Conservation (phyloP, 2,113 vertebrate genomes). For the Zosterops hypoxanthus region DNA sequence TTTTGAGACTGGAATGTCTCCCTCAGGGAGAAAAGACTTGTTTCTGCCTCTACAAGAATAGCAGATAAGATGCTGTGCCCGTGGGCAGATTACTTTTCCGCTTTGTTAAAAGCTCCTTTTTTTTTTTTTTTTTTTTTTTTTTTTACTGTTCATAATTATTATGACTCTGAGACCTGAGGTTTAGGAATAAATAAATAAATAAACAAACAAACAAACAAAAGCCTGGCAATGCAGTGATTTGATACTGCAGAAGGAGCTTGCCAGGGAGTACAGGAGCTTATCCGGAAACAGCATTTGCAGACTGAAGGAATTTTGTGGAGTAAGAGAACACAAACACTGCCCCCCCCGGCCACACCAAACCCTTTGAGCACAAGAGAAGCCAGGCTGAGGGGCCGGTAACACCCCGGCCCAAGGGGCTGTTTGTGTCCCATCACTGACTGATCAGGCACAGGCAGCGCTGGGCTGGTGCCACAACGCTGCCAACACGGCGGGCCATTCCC, state of each 20-base stretch:
- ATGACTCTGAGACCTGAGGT: background rate
- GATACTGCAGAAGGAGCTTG: background rate
- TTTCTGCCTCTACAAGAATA: background rate
- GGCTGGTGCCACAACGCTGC: rapidly evolving
- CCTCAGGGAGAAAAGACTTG: background rate
- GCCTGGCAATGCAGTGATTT: background rate
- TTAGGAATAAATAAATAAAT: background rate
- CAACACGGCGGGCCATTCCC: too few relatives aligned
- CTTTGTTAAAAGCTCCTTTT: background rate
- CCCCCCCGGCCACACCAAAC: too few relatives aligned
- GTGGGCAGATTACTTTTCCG: background rate
- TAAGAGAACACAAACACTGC: background rate
- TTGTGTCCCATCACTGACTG: background rate
- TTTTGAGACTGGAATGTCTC: background rate
- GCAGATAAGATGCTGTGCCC: background rate
- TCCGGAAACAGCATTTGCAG: background rate
- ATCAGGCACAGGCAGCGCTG: rapidly evolving
- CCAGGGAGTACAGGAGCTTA: background rate
- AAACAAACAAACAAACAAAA: background rate
- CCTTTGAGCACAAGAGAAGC: background rate
- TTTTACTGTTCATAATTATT: background rate
- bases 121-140: background rate
- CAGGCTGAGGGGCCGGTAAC: rapidly evolving
- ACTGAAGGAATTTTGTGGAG: background rate
- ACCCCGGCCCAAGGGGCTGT: rapidly evolving